phyloP scores from a whole-genome alignment of 2,888 invertebrate genomes.

The Drosophila borborema region DNA sequence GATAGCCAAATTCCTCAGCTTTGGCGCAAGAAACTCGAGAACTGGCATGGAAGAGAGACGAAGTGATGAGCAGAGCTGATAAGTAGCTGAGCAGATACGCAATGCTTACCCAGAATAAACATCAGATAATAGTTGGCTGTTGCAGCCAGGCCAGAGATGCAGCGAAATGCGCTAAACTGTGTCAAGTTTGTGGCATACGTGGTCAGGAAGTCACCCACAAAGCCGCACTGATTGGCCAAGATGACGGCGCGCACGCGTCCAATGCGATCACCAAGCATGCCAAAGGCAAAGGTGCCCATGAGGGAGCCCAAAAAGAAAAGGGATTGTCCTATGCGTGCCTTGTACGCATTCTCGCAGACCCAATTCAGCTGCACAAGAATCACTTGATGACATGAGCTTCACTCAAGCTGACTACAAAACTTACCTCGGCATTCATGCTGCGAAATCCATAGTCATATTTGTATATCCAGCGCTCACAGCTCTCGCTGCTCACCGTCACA shows the following conservation, averaged over 20 bases:
- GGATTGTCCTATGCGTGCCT: slow-evolving; percentile 87
- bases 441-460: slow-evolving; percentile 86
- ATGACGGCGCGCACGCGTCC: slow-evolving; percentile 87
- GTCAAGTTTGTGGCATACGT: slow-evolving; percentile 85
- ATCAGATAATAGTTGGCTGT: slow-evolving; percentile 87
- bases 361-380: slow-evolving; percentile 37
- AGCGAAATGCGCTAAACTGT: slow-evolving; percentile 85
- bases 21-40: slow-evolving; percentile 87
- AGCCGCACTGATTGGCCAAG: slow-evolving; percentile 86
- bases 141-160: slow-evolving; percentile 87
- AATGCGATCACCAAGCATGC: slow-evolving; percentile 86
- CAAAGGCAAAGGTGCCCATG: slow-evolving; percentile 86
- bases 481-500: slow-evolving; percentile 67
- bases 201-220: slow-evolving; percentile 86
- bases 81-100: slow-evolving; percentile 41
- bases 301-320: slow-evolving; percentile 87
- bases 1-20: slow-evolving; percentile 86
- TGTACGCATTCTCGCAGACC: slow-evolving; percentile 86
- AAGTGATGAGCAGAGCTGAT: slow-evolving; percentile 24
- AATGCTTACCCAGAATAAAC: slow-evolving; percentile 87
- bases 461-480: slow-evolving; percentile 87
- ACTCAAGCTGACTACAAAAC: neutral
- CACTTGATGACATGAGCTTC: fast-evolving
- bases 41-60: slow-evolving; percentile 81
- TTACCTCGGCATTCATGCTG: slow-evolving; percentile 88